phyloP scores from a whole-genome alignment of 2,888 invertebrate genomes.

The Salpingus planirostris region DNA sequence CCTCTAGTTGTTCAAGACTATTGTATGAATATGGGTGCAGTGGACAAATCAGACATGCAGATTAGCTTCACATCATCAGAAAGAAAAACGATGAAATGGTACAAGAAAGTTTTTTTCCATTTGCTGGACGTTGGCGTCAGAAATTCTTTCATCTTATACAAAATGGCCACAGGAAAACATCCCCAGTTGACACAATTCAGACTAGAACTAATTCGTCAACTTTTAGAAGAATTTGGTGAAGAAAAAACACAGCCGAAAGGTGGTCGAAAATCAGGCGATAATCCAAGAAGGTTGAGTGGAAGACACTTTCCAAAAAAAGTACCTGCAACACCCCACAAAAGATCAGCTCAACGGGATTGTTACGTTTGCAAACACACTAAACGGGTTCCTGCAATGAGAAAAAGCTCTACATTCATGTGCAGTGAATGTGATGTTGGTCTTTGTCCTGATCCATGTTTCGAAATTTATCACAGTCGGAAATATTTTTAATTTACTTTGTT shows the following conservation, averaged over 20 bases:
- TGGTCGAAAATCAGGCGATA: neutral
- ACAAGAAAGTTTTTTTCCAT: neutral
- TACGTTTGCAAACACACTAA: slow-evolving; percentile 1
- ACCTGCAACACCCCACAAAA: slow-evolving; percentile 5
- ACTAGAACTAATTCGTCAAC: neutral
- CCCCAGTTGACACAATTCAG: neutral
- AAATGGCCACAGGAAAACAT: neutral
- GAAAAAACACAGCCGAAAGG: neutral
- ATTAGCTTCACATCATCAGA: neutral
- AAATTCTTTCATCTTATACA: neutral
- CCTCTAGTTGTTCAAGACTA: neutral
- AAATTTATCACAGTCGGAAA: slow-evolving; percentile 4
- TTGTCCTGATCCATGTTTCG: slow-evolving; percentile 8
- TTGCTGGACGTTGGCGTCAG: neutral
- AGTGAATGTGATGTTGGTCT: slow-evolving; percentile 6
- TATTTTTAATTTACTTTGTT: too few relatives aligned
- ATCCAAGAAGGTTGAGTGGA: slow-evolving; percentile 3
- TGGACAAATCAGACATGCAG: neutral
- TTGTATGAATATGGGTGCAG: slow-evolving; percentile 1
- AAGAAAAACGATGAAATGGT: neutral
- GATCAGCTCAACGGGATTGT: slow-evolving; percentile 5
- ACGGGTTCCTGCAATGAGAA: slow-evolving; percentile 5
- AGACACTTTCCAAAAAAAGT: slow-evolving; percentile 6
- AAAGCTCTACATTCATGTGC: slow-evolving; percentile 7
- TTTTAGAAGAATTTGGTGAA: neutral